A percentile compares a stretch with the other conserved stretches of the same genome.
These are phyloP conservation scores for Blera fallax DNA, from an alignment of 2,888 invertebrate genomes.

Conservation along the genomic window DNA sequence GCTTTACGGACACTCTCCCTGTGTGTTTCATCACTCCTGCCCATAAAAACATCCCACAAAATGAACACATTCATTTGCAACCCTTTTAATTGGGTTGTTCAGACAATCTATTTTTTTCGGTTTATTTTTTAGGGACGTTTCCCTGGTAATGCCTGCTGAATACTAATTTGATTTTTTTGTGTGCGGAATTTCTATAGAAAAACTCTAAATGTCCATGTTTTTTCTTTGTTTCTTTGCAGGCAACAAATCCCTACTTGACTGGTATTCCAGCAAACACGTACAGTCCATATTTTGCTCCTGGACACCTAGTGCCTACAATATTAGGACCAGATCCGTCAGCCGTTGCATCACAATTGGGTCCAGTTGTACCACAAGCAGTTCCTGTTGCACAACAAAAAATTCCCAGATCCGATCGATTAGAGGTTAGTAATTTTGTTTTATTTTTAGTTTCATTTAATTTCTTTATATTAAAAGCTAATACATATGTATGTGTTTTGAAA, in stretches of 20 bases:
- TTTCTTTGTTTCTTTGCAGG: conserved; percentile 82
- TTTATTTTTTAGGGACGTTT: not conserved
- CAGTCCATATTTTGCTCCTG: conserved; percentile 94
- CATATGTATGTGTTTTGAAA: conserved; percentile 48
- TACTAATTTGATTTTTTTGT: conserved; percentile 18
- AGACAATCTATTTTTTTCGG: not conserved
- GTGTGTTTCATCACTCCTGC: conserved; percentile 12
- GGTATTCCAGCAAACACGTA: conserved; percentile 95
- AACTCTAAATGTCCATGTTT: conserved; percentile 8
- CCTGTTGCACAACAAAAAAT: conserved; percentile 96
- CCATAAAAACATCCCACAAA: conserved; percentile 9
- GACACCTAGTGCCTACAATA: conserved; percentile 94
- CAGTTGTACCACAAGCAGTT: conserved; percentile 91
- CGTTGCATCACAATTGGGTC: conserved; percentile 90
- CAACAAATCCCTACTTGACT: conserved; percentile 95
- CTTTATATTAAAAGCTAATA: conserved; percentile 14
- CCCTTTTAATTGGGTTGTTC: conserved; percentile 35
- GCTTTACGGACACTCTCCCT: not conserved
- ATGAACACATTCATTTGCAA: conserved; percentile 26
- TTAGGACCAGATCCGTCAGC: conserved; percentile 93
- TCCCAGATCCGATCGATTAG: conserved; percentile 96
- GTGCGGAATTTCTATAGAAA: not conserved
- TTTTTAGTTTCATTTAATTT: conserved; percentile 17
- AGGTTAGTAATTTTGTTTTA: conserved; percentile 86
- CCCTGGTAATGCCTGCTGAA: conserved; percentile 9